Evolutionary conservation across 2,888 invertebrate genomes (phyloP).

Genomic region (Tetragonula carbonaria): DNA sequence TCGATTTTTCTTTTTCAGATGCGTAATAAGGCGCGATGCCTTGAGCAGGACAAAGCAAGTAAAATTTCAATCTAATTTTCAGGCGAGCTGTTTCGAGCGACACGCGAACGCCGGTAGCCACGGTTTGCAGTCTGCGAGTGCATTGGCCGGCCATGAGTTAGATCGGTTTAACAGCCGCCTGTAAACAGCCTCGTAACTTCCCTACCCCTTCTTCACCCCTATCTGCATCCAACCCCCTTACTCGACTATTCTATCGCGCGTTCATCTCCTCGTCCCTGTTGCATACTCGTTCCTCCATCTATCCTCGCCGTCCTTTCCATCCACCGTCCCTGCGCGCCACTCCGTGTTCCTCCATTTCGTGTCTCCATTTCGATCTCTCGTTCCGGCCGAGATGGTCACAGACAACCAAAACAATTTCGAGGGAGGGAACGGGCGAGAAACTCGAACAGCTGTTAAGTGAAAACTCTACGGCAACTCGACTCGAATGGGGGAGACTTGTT

Average conservation of each 20-base stretch:
- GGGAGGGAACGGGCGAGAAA: not conserved
- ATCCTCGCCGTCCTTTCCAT: slow-evolving; percentile 14
- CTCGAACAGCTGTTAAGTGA: not conserved
- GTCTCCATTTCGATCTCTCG: not conserved
- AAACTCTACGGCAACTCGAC: not conserved
- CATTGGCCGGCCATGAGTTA: slow-evolving; percentile 82
- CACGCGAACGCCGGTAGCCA: slow-evolving; percentile 51
- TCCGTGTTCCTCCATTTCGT: not conserved
- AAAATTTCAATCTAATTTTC: slow-evolving; percentile 10
- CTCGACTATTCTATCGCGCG: slow-evolving; percentile 53
- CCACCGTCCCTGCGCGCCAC: not conserved
- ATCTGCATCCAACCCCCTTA: slow-evolving; percentile 23
- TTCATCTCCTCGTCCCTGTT: slow-evolving; percentile 42
- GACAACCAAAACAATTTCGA: not conserved
- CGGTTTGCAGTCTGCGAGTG: slow-evolving; percentile 75
- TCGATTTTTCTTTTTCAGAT: too few species aligned
- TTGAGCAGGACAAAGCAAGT: too few species aligned
- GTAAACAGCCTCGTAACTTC: slow-evolving; percentile 82
- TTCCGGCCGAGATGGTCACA: not conserved
- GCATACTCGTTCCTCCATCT: slow-evolving; percentile 52
- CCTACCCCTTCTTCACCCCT: slow-evolving; percentile 56
- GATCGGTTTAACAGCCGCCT: slow-evolving; percentile 78
- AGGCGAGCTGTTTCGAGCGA: slow-evolving; percentile 51
- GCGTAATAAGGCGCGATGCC: too few species aligned
- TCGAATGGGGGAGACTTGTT: not conserved